Conservation (phyloP, 2,113 vertebrate species). For the Cariama cristata region DNA sequence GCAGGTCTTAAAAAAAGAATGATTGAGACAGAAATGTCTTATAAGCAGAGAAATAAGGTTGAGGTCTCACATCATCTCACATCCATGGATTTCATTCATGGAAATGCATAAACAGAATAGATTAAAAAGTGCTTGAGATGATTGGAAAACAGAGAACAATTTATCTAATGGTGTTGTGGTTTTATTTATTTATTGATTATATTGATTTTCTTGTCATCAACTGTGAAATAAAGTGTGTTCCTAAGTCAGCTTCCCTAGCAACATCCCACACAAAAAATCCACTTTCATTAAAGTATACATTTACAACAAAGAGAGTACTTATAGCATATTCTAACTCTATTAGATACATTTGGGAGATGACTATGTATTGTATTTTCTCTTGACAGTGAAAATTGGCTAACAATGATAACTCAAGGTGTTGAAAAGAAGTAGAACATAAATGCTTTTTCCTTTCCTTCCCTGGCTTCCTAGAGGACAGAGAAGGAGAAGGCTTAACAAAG, state of each 20-base stretch:
- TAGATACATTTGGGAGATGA: neutral
- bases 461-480: neutral
- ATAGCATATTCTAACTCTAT: neutral
- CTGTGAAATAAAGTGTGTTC: neutral
- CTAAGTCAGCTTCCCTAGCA: neutral
- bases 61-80: neutral
- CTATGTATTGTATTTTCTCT: neutral
- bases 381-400: neutral
- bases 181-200: conserved; percentile 48
- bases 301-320: neutral
- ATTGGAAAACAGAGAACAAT: neutral
- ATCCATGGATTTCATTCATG: conserved; percentile 30
- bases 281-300: neutral
- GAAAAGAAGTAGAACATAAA: neutral
- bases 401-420: neutral
- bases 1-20: neutral
- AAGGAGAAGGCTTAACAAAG: neutral
- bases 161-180: conserved; percentile 15
- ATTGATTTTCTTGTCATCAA: conserved; percentile 31
- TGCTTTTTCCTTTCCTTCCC: neutral
- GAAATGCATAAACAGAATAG: conserved; percentile 14
- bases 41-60: conserved; percentile 15
- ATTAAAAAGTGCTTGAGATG: conserved; percentile 8
- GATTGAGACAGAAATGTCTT: neutral
- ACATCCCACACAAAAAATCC: neutral